phyloP scores from a whole-genome alignment of 2,113 vertebrate species.

The Oryctolagus cuniculus region DNA sequence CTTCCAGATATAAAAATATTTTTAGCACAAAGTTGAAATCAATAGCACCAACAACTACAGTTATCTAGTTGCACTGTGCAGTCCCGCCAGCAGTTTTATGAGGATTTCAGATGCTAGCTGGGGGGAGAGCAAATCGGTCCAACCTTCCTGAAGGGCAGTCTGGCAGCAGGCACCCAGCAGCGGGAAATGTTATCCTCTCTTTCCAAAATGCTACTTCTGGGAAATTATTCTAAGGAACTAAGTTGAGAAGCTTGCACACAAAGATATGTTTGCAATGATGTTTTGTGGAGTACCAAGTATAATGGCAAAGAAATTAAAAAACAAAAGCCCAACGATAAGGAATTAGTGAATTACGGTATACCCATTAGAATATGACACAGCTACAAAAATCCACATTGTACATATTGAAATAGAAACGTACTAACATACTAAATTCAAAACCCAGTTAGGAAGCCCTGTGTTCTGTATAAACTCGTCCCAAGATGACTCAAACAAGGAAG shows the following conservation, averaged over 20 bases:
- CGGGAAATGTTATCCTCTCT: slow-evolving; percentile 20
- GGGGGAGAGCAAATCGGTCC: slow-evolving; percentile 68
- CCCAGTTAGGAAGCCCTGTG: neutral
- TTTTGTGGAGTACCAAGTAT: neutral
- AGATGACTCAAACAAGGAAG: neutral
- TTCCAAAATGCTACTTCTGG: slow-evolving; percentile 52
- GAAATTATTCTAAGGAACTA: slow-evolving; percentile 58
- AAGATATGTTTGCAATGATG: slow-evolving; percentile 28
- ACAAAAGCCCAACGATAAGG: neutral
- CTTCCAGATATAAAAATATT: slow-evolving; percentile 71
- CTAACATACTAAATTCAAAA: neutral
- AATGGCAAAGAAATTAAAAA: neutral
- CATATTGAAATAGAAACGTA: neutral
- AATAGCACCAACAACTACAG: slow-evolving; percentile 76
- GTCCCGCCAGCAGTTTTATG: slow-evolving; percentile 71
- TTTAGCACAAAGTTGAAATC: slow-evolving; percentile 83
- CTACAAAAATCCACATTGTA: neutral
- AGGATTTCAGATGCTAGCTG: slow-evolving; percentile 64
- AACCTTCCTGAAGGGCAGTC: slow-evolving; percentile 76
- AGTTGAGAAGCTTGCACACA: neutral
- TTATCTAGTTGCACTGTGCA: slow-evolving; percentile 70
- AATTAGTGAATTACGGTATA: neutral
- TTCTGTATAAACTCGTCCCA: neutral
- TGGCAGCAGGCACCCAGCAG: slow-evolving; percentile 35
- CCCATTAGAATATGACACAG: neutral